Conservation (phyloP, 2,113 vertebrate genomes). For the Strix aluco region DNA sequence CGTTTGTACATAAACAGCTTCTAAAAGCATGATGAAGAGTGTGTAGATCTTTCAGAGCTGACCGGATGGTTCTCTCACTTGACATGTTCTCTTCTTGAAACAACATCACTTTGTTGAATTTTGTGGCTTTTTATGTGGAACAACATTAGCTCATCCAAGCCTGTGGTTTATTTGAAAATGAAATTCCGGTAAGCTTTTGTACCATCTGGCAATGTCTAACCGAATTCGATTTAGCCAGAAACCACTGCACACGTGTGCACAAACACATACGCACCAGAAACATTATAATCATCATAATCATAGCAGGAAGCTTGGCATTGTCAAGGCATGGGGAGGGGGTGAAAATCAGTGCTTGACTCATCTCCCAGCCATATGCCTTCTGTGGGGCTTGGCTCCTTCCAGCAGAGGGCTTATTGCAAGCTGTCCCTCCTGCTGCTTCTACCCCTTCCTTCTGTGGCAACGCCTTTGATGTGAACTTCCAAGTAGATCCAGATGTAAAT, state of each 20-base stretch:
- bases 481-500: constrained; percentile 22
- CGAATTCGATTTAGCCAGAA: constrained; percentile 37
- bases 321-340: not conserved
- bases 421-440: not conserved
- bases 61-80: constrained; percentile 42
- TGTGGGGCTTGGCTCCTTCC: not conserved
- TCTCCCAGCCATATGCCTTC: not conserved
- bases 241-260: constrained; percentile 56
- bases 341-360: not conserved
- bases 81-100: constrained; percentile 68
- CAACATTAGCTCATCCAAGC: constrained; percentile 78
- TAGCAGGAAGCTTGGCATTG: not conserved
- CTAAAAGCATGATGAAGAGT: not conserved
- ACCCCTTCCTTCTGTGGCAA: not conserved
- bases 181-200: constrained; percentile 79
- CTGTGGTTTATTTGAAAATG: constrained; percentile 82
- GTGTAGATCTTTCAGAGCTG: constrained; percentile 47
- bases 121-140: constrained; percentile 77
- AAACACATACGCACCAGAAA: constrained; percentile 51
- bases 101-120: constrained; percentile 76
- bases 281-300: not conserved
- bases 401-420: constrained; percentile 14
- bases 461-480: not conserved
- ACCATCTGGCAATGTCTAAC: constrained; percentile 73
- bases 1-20: not conserved